A percentile compares a stretch with the other conserved stretches of the same genome.
Evolutionary conservation across 2,888 invertebrate species (phyloP).

Genomic region (Standfussiana lucernea): DNA sequence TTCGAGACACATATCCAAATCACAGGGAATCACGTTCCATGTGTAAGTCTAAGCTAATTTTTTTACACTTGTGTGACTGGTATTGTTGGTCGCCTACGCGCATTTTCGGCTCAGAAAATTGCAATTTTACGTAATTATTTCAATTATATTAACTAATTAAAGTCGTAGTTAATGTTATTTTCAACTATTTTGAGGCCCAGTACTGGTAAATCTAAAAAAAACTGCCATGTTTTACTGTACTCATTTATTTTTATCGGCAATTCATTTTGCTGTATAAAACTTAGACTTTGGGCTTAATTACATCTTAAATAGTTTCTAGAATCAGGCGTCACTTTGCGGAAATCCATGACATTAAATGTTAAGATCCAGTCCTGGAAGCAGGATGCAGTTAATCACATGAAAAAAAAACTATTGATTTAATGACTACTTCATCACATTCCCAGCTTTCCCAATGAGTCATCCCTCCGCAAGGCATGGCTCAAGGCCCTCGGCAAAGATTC

Average conservation of each 20-base stretch:
- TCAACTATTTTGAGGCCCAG: not conserved
- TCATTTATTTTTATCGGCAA: not conserved
- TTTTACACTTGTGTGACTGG: not conserved
- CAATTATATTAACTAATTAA: not conserved
- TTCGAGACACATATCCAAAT: slow-evolving; percentile 79
- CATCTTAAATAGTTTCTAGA: not conserved
- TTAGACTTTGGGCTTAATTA: not conserved
- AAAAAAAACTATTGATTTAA: too few species aligned
- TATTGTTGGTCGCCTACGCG: slow-evolving; percentile 20
- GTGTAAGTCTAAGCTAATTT: slow-evolving; percentile 75
- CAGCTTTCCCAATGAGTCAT: slow-evolving; percentile 80
- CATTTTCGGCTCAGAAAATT: not conserved
- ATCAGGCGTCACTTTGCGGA: too few species aligned
- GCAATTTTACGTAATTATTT: not conserved
- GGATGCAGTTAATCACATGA: too few species aligned
- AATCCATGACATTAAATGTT: not conserved
- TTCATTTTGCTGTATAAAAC: not conserved
- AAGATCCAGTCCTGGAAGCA: too few species aligned
- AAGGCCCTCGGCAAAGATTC: slow-evolving; percentile 75
- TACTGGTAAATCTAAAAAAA: not conserved
- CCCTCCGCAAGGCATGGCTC: slow-evolving; percentile 78
- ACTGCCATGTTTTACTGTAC: not conserved
- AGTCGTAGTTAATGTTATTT: not conserved
- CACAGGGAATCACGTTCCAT: slow-evolving; percentile 85
- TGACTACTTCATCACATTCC: slow-evolving; percentile 21